A percentile compares a stretch with the other conserved stretches of the same genome.
Evolutionary conservation across 1,140 invertebrate genomes (phyloP).

Genomic region (Leptonema lineaticorne): DNA sequence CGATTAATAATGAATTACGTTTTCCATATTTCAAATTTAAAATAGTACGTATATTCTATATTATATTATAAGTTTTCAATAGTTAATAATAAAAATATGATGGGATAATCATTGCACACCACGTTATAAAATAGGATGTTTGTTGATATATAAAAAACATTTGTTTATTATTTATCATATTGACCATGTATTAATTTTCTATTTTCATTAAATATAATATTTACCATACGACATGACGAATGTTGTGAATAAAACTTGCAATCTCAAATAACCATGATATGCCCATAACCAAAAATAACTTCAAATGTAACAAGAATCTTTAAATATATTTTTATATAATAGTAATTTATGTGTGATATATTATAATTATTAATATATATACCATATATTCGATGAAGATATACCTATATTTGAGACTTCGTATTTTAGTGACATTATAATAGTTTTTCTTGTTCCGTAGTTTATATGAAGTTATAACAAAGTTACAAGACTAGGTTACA

Average conservation of each 20-base stretch:
- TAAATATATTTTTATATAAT: no score
- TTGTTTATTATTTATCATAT: not conserved
- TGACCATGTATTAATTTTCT: not conserved
- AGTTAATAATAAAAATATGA: not conserved
- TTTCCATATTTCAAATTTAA: no score
- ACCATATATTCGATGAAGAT: slow-evolving; percentile 3
- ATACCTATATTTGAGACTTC: slow-evolving; percentile 61
- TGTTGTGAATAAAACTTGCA: slow-evolving; percentile 52
- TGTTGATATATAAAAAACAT: no score
- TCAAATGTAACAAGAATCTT: slow-evolving; percentile 67
- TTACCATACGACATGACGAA: slow-evolving; percentile 52
- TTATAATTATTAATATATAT: not conserved
- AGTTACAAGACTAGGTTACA: no score
- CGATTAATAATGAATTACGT: no score
- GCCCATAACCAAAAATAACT: slow-evolving; percentile 72
- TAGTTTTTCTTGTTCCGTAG: slow-evolving; percentile 58
- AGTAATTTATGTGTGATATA: slow-evolving; percentile 42
- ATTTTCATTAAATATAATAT: no score
- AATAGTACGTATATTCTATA: no score
- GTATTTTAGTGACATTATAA: slow-evolving; percentile 55
- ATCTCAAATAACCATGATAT: slow-evolving; percentile 72
- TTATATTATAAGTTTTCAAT: not conserved
- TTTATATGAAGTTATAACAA: slow-evolving; percentile 56
- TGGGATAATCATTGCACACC: no score
- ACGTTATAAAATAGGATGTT: no score